Evolutionary conservation across 1,140 invertebrate species (phyloP), one percentile per base, ranked within the genome.

Genomic region (Neodiprion pinetum): DNA sequence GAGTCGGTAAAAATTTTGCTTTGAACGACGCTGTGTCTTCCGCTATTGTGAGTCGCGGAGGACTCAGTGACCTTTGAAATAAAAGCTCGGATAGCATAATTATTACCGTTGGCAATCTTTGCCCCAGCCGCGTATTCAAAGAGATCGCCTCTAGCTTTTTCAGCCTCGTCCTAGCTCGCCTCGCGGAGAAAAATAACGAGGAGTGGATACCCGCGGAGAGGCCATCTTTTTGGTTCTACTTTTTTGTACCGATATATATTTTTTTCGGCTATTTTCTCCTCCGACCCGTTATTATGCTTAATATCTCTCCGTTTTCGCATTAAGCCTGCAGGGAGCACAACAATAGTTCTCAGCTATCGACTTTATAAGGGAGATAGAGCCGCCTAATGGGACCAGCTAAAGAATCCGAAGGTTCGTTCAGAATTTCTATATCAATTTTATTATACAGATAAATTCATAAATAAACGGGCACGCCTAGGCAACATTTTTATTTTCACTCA

Each of bases 101-200:
- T 61, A 61, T 61, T 61, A 61, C 53, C 53, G 53, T 61, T 61
- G 53, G 53, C 53, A 61, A 61, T 61, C 53, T 61, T 61, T 61
- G 53, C 53, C 9, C n/a, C 53, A 40, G 28, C 28, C 28, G 28
- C 28, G 11, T 61, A 61, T 61, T 61, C 53, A 61, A 61, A 61
- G 53, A 17, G 53, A 61, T 61, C 53, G 53, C 53, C 53, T 61
- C 53, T 61, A 61, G 53, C 53, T 17, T 17, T 61, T 9, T 61
- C 53, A 61, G 53, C 53, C n/a, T 61, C n/a, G n/a, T 61, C 11
- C 28, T 12, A 61, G n/a, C 53, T 61, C 53, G 28, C 28, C 28
- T 40, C 28, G 28, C 28, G 28, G 53, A 61, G 53, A 11, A 61
- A 61, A 61, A 61, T 61, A 61, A 61, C 53, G 53, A 61, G 53